phyloP scores from a whole-genome alignment of 2,888 invertebrate genomes.

The Folsomia manolachei region DNA sequence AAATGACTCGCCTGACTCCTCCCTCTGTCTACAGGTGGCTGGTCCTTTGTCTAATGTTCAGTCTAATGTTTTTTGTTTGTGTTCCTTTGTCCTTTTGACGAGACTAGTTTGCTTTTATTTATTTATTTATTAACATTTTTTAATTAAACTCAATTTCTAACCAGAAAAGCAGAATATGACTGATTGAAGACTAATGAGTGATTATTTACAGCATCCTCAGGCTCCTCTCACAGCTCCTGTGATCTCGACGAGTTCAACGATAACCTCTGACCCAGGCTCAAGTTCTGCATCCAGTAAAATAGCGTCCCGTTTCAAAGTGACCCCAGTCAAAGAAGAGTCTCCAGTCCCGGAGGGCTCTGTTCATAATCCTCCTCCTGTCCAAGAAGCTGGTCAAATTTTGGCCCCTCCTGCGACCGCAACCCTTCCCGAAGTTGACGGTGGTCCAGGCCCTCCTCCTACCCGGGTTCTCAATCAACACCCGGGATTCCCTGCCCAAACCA shows the following conservation, averaged over 20 bases:
- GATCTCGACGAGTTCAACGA: too few species aligned
- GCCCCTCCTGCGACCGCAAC: background rate
- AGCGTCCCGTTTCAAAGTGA: conserved; percentile 38
- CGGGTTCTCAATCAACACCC: conserved; percentile 18
- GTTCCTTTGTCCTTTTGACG: background rate
- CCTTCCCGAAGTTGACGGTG: background rate
- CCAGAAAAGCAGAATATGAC: too few species aligned
- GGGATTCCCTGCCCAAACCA: conserved; percentile 16
- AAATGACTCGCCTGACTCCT: conserved; percentile 41
- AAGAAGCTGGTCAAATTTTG: background rate
- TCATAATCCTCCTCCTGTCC: background rate
- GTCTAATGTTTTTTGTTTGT: conserved; percentile 19
- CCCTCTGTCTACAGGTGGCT: conserved; percentile 37
- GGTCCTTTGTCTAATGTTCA: background rate
- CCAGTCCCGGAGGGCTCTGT: conserved; percentile 14
- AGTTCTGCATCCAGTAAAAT: background rate
- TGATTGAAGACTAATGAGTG: background rate
- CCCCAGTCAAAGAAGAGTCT: conserved; percentile 38
- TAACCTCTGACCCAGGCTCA: background rate
- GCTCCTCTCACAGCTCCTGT: background rate
- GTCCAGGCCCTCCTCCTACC: background rate
- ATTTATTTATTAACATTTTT: background rate
- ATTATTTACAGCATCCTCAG: background rate
- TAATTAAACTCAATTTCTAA: background rate
- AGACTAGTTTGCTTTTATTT: background rate